Evolutionary conservation across 1,140 invertebrate species (phyloP).

Genomic region (Calephelis nemesis): DNA sequence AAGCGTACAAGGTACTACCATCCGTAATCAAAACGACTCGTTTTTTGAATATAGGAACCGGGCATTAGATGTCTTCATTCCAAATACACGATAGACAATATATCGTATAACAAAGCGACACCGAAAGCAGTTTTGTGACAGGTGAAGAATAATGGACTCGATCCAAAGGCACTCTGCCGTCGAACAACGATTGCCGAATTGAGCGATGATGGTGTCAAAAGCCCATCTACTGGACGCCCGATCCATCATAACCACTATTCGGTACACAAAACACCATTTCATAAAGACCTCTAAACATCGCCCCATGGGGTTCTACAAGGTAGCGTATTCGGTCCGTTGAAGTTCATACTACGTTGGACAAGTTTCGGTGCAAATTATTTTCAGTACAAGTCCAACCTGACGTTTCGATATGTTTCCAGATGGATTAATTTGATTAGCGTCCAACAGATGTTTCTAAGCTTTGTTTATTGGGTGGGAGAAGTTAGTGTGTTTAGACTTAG

Average conservation of each 20-base stretch:
- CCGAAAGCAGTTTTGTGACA: constrained; percentile 30
- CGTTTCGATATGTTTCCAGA: constrained; percentile 76
- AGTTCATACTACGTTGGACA: constrained; percentile 44
- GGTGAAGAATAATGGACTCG: constrained; percentile 60
- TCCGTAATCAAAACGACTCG: too few relatives aligned
- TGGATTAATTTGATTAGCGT: constrained; percentile 76
- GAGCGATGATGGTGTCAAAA: constrained; percentile 70
- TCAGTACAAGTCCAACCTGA: constrained; percentile 66
- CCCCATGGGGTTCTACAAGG: constrained; percentile 18
- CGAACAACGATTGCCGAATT: constrained; percentile 70
- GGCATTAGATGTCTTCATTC: not conserved
- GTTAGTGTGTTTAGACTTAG: constrained; percentile 34
- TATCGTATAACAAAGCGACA: constrained; percentile 24
- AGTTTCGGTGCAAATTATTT: constrained; percentile 67
- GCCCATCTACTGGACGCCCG: constrained; percentile 62
- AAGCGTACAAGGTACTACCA: too few relatives aligned
- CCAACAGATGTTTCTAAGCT: constrained; percentile 65
- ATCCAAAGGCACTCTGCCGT: constrained; percentile 56
- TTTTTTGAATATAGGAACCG: too few relatives aligned
- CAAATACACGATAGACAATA: constrained; percentile 9
- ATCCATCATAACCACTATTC: constrained; percentile 71
- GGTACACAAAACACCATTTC: constrained; percentile 43
- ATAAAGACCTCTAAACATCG: constrained; percentile 33
- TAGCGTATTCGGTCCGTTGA: constrained; percentile 15
- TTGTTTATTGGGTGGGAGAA: constrained; percentile 52